Conservation (phyloP, 2,888 invertebrate genomes). For the Timandra comae region DNA sequence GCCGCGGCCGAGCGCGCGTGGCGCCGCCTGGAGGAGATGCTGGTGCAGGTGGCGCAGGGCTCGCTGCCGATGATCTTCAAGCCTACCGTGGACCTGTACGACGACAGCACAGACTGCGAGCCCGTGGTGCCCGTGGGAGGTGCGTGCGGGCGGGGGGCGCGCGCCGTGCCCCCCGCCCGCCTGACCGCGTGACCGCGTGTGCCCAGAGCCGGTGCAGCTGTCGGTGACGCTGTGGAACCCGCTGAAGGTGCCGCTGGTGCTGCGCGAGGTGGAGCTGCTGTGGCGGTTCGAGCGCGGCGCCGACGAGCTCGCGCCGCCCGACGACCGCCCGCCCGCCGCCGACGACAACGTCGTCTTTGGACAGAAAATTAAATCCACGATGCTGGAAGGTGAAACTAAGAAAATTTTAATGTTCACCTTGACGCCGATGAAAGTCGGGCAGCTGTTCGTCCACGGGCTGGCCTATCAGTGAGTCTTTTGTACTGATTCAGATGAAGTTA, state of each 20-base stretch:
- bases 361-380: conserved; percentile 72
- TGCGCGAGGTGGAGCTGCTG: conserved; percentile 82
- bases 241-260: conserved; percentile 81
- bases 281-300: conserved; percentile 79
- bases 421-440: conserved; percentile 84
- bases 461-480: conserved; percentile 75
- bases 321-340: conserved; percentile 51
- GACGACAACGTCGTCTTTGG: conserved; percentile 71
- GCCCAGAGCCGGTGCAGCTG: conserved; percentile 89
- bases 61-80: conserved; percentile 85
- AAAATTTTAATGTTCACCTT: conserved; percentile 82
- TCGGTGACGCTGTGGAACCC: conserved; percentile 86
- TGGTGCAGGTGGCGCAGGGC: conserved; percentile 82
- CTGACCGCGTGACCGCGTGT: too few relatives aligned
- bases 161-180: too few relatives aligned
- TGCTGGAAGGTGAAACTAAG: conserved; percentile 77
- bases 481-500: not conserved
- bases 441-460: conserved; percentile 84
- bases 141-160: too few relatives aligned
- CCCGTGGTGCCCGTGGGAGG: conserved; percentile 86
- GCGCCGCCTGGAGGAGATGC: conserved; percentile 86
- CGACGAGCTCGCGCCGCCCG: conserved; percentile 39
- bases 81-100: conserved; percentile 85
- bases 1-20: conserved; percentile 60
- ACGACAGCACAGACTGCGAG: conserved; percentile 79